Evolutionary conservation across 2,888 invertebrate species (phyloP).

Genomic region (Leucoma salicis): DNA sequence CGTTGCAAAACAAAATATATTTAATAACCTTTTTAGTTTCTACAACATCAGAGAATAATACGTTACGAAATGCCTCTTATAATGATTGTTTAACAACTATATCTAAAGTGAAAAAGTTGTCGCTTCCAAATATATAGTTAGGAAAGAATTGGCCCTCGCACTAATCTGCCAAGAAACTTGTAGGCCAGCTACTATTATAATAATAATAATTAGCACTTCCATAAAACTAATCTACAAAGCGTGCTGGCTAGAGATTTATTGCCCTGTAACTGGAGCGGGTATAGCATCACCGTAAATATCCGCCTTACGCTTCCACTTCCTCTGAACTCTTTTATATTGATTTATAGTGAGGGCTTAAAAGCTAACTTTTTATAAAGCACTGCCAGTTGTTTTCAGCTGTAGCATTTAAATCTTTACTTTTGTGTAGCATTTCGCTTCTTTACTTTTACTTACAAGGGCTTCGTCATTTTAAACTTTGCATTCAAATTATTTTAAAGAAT

Average conservation of each 20-base stretch:
- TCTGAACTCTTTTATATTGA: conserved; percentile 72
- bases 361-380: conserved; percentile 76
- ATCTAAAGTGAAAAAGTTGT: no score
- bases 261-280: conserved; percentile 47
- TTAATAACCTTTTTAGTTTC: no score
- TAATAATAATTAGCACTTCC: conserved; percentile 54
- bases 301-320: conserved; percentile 67
- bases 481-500: conserved; percentile 50
- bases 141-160: conserved; percentile 8
- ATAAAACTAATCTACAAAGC: conserved; percentile 63
- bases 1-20: no score
- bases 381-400: conserved; percentile 78
- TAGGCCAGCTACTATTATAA: conserved; percentile 24
- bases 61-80: no score
- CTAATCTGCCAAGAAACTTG: conserved; percentile 20
- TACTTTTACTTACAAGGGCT: conserved; percentile 65
- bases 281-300: conserved; percentile 71
- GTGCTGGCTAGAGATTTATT: conserved; percentile 61
- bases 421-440: conserved; percentile 76
- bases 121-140: no score
- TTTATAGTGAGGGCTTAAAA: conserved; percentile 74
- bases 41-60: no score
- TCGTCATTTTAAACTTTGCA: conserved; percentile 67
- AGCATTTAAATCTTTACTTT: no score
- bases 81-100: no score